phyloP scores from a whole-genome alignment of 2,888 invertebrate species.

The Tuberolachnus salignus region DNA sequence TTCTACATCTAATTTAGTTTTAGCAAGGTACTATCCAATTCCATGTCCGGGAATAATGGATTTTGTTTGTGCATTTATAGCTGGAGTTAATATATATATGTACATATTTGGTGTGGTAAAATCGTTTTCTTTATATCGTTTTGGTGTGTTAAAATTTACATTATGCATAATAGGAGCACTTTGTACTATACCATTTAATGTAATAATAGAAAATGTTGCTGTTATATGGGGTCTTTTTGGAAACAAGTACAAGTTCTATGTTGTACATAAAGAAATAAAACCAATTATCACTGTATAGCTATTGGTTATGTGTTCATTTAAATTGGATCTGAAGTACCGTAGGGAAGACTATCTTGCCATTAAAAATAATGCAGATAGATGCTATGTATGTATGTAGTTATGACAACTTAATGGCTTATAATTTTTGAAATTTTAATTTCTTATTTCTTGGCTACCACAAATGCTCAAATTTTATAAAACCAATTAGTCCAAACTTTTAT shows the following conservation, averaged over 20 bases:
- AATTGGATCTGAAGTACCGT: constrained; percentile 36
- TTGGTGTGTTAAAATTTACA: constrained; percentile 78
- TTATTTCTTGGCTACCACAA: constrained; percentile 16
- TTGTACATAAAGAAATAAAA: constrained; percentile 89
- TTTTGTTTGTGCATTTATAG: constrained; percentile 87
- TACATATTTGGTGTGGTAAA: constrained; percentile 97
- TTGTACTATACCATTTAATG: constrained; percentile 89
- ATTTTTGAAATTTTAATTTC: constrained; percentile 21
- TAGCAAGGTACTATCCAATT: constrained; percentile 86
- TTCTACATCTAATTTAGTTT: constrained; percentile 84
- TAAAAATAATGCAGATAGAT: constrained; percentile 26
- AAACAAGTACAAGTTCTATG: constrained; percentile 95
- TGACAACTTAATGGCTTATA: constrained; percentile 28
- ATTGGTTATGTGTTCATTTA: constrained; percentile 31
- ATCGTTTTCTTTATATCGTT: constrained; percentile 88
- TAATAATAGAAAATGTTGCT: constrained; percentile 92
- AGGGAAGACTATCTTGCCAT: constrained; percentile 53
- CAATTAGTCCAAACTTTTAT: constrained; percentile 1
- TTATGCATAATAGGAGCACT: constrained; percentile 85
- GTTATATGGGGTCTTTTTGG: constrained; percentile 93
- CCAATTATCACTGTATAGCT: constrained; percentile 71
- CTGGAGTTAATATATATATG: constrained; percentile 95
- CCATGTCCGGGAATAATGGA: constrained; percentile 84
- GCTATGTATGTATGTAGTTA: constrained; percentile 15
- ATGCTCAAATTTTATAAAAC: constrained; percentile 21